Base-by-base conservation (phyloP, 2,113 vertebrate genomes). In the Zosterops hypoxanthus region DNA sequence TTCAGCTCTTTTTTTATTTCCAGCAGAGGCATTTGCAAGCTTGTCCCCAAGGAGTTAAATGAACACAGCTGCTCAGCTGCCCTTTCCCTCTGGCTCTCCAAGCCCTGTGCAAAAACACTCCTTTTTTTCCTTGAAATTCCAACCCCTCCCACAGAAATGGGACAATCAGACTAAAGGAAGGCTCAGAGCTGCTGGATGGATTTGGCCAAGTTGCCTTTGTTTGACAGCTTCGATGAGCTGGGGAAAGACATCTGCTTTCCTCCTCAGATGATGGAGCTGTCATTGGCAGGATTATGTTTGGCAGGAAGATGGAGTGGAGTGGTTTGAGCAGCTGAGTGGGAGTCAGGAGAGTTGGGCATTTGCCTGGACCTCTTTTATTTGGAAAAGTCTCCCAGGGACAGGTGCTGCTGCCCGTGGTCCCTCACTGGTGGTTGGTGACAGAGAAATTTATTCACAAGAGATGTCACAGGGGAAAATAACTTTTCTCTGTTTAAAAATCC, bases 161-260 rank as follows among this genome's bases (percentile, higher is more conserved):
- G 81, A 71, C 69, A 92, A 68, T 82, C 41, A 26, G 73, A 6
- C 9, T 33, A 12, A 95, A 55, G 39, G 73, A 55, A 44, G 69
- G 29, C 86, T 88, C 44, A 29, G 31, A 83, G 69, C 86, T 88
- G 83, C 63, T 28, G 88, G 47, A 13, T 29, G 36, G 80, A 20
- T 72, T 91, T 91, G 77, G 95, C 86, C 86, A 86, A 78, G 44
- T 49, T 60, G 77, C 33, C 57, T 91, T 87, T 95, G 73, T 94
- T 91, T 86, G 71, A 42, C 36, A 36, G 44, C 80, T 70, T 91
- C 78, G 82, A 90, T n/a, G 52, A 78, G 86, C 52, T 17, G 44
- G 64, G 52, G 52, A 75, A 82, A 49, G 39, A 9, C 82, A 93
- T 86, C 80, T 91, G 92, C 57, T 69, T 41, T 68, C 41, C 91